Conservation (phyloP, 2,797 vertebrate genomes). For the Enteromius paludinosus region DNA sequence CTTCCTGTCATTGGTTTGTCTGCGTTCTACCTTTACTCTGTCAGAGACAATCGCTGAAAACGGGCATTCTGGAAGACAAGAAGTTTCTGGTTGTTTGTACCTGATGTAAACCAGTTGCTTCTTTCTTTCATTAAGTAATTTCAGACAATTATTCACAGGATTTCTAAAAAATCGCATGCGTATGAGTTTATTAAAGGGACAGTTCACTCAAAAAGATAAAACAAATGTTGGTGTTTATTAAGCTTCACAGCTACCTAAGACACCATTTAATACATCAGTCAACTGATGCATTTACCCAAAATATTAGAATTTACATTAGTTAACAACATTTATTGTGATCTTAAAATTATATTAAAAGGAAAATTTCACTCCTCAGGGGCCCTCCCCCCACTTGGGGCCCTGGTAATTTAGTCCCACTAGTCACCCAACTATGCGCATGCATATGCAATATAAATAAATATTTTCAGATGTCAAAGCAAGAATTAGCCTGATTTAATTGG, state of each 20-base stretch:
- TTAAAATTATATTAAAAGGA: too few relatives aligned
- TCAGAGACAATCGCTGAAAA: background rate
- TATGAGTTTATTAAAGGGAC: background rate
- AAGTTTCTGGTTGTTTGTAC: background rate
- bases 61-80: background rate
- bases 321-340: too few relatives aligned
- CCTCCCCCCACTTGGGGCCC: too few relatives aligned
- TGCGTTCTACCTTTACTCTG: background rate
- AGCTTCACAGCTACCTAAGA: background rate
- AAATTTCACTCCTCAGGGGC: too few relatives aligned
- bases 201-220: background rate
- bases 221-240: background rate
- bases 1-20: slow-evolving; percentile 14
- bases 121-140: background rate
- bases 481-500: background rate
- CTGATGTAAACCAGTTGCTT: slow-evolving; percentile 2
- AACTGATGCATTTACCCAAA: too few relatives aligned
- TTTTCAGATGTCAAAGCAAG: background rate
- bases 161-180: background rate
- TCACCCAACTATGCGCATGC: too few relatives aligned
- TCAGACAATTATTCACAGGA: background rate
- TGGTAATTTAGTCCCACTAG: too few relatives aligned
- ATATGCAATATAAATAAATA: too few relatives aligned
- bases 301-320: too few relatives aligned
- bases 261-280: background rate